Evolutionary conservation across 2,113 vertebrate species (phyloP).

Genomic region (Xenopus laevis): DNA sequence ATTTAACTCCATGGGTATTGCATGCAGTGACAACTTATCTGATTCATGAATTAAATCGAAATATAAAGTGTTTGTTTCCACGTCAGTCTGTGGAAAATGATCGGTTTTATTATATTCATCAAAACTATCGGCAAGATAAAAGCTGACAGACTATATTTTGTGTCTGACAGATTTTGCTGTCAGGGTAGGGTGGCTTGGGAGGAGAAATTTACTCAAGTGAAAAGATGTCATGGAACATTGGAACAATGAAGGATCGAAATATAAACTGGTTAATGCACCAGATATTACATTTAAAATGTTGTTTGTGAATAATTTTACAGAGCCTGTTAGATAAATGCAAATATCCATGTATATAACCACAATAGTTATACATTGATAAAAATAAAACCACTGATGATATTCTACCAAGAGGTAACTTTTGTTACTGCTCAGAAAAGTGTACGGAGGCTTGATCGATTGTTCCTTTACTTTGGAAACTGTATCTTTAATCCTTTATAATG

Average conservation of each 20-base stretch:
- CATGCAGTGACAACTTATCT: constrained; percentile 11
- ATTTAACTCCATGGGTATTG: background rate
- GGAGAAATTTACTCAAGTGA: constrained; percentile 30
- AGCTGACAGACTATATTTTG: constrained; percentile 40
- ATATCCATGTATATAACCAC: too few relatives aligned
- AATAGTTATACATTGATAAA: too few relatives aligned
- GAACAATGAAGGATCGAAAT: constrained; percentile 14
- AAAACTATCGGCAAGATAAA: constrained; percentile 34
- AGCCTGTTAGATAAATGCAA: too few relatives aligned
- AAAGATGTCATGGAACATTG: constrained; percentile 31
- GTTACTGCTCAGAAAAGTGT: too few relatives aligned
- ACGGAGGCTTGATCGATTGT: too few relatives aligned
- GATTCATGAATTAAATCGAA: constrained; percentile 22
- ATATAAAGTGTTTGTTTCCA: constrained; percentile 9
- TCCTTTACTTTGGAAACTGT: too few relatives aligned
- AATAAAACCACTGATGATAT: too few relatives aligned
- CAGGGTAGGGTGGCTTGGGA: constrained; percentile 23
- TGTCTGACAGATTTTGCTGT: constrained; percentile 34
- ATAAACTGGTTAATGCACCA: constrained; percentile 24
- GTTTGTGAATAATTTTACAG: too few relatives aligned
- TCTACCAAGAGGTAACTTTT: too few relatives aligned
- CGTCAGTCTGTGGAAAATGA: constrained; percentile 19
- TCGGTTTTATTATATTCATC: constrained; percentile 40
- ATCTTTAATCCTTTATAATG: too few relatives aligned
- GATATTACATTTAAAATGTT: background rate